A percentile compares a stretch with the other conserved stretches of the same genome.
Evolutionary conservation across 2,797 vertebrate species (phyloP).

Genomic region (Enoplosus armatus): DNA sequence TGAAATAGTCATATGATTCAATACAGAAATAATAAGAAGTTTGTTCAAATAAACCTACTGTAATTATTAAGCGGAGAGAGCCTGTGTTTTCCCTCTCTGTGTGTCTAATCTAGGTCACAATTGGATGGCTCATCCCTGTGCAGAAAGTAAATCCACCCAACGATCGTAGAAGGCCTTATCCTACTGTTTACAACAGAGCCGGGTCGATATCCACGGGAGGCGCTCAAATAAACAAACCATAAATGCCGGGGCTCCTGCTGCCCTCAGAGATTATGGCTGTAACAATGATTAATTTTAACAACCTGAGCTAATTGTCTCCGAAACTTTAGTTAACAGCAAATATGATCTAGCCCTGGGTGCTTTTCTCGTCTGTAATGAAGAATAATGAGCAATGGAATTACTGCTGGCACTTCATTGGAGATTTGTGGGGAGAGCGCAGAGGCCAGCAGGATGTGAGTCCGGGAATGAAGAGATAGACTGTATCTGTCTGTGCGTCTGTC

Average conservation of each 20-base stretch:
- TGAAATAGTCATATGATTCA: conserved; percentile 26
- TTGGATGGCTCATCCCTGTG: conserved; percentile 66
- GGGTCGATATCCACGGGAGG: conserved; percentile 78
- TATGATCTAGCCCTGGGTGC: conserved; percentile 79
- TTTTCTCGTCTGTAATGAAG: conserved; percentile 79
- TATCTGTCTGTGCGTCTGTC: conserved; percentile 63
- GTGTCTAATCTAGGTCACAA: conserved; percentile 71
- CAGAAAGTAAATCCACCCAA: conserved; percentile 74
- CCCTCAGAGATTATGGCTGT: conserved; percentile 71
- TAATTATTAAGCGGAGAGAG: conserved; percentile 50
- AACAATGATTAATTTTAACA: conserved; percentile 86
- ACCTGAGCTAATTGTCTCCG: conserved; percentile 83
- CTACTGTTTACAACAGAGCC: conserved; percentile 72
- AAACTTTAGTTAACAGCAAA: conserved; percentile 86
- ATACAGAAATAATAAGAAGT: conserved; percentile 44
- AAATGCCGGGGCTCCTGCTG: conserved; percentile 73
- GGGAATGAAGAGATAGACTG: conserved; percentile 68
- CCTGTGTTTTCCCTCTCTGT: conserved; percentile 43
- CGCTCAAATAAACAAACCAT: conserved; percentile 80
- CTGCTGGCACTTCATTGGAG: conserved; percentile 59
- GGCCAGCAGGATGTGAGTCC: conserved; percentile 69
- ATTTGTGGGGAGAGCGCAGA: conserved; percentile 60
- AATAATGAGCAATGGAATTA: conserved; percentile 80
- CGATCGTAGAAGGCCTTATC: conserved; percentile 70
- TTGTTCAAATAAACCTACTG: conserved; percentile 52